Percentiles rank a stretch among this genome's conserved stretches.
Evolutionary conservation across 2,113 vertebrate genomes (phyloP).

Genomic region (Marcusenius ussheri): DNA sequence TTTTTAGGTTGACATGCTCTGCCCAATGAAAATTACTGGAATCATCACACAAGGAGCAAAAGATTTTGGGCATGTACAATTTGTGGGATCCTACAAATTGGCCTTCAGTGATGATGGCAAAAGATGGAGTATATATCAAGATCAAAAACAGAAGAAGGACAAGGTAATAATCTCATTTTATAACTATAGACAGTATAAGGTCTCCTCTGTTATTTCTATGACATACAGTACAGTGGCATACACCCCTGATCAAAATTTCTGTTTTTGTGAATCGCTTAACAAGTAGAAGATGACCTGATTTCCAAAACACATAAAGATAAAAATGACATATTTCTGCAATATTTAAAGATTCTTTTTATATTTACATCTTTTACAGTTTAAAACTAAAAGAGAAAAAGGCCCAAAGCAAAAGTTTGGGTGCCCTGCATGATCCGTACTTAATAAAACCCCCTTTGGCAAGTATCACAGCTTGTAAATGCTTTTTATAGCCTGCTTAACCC

Average conservation of each 20-base stretch:
- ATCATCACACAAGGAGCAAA: constrained; percentile 97
- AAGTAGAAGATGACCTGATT: neutral
- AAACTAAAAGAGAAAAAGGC: neutral
- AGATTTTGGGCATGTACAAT: constrained; percentile 96
- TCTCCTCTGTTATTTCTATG: neutral
- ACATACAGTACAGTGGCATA: neutral
- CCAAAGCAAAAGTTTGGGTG: too few relatives aligned
- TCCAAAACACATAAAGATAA: neutral
- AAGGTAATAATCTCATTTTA: constrained; percentile 68
- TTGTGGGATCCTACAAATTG: constrained; percentile 94
- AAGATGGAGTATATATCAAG: constrained; percentile 86
- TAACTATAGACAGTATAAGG: neutral
- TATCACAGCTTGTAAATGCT: too few relatives aligned
- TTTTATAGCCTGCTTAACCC: too few relatives aligned
- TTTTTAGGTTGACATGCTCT: constrained; percentile 79
- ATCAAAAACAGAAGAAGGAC: constrained; percentile 92
- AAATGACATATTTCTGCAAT: neutral
- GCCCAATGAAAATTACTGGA: constrained; percentile 89
- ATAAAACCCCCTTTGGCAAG: too few relatives aligned
- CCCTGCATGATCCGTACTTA: too few relatives aligned
- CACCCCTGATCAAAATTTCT: neutral
- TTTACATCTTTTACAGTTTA: neutral
- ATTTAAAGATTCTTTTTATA: neutral
- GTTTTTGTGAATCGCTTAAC: neutral
- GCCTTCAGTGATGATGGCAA: constrained; percentile 90